Conservation (phyloP, 2,113 vertebrate species). For the Xenopus tropicalis region UCB_Xtro_10.0 CM004447.2:126363001-126363500, state of each 20-base stretch:
- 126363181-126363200: slow-evolving; percentile 54
- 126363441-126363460: slow-evolving; percentile 95
- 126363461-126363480: slow-evolving; percentile 86
- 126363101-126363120: too few species aligned
- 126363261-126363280: slow-evolving; percentile 73
- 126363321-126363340: slow-evolving; percentile 84
- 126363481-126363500: slow-evolving; percentile 82
- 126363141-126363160: too few species aligned
- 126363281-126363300: slow-evolving; percentile 40
- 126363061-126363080: too few species aligned
- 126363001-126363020: too few species aligned
- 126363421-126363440: slow-evolving; percentile 84
- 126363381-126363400: slow-evolving; percentile 82
- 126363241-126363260: slow-evolving; percentile 89
- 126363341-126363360: slow-evolving; percentile 92
- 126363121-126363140: too few species aligned
- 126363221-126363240: slow-evolving; percentile 98
- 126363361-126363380: slow-evolving; percentile 77
- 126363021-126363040: too few species aligned
- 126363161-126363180: too few species aligned
- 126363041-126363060: too few species aligned
- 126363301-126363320: slow-evolving; percentile 56
- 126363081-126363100: too few species aligned
- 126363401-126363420: slow-evolving; percentile 82
- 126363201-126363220: slow-evolving; percentile 93